phyloP scores from a whole-genome alignment of 92 coral and sea anemone species.

The Palythoa grandiflora region DNA sequence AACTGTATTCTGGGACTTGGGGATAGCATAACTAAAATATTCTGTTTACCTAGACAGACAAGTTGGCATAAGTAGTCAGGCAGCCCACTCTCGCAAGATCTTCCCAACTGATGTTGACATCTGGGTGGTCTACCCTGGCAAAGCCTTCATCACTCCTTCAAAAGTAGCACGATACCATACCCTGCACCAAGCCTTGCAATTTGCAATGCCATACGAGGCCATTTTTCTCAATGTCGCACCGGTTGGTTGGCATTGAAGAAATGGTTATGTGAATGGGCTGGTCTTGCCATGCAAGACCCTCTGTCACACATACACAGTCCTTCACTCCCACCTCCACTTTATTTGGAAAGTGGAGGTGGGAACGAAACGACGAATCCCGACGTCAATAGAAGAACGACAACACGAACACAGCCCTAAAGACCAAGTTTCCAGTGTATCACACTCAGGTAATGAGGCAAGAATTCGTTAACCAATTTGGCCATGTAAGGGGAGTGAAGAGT shows the following conservation, averaged over 20 bases:
- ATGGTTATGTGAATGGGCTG: slow-evolving; percentile 23
- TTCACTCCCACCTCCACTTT: slow-evolving; percentile 32
- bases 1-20: not conserved
- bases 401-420: slow-evolving; percentile 19
- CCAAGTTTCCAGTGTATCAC: slow-evolving; percentile 40
- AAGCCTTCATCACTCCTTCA: slow-evolving; percentile 19
- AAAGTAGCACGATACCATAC: not conserved
- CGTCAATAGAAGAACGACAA: slow-evolving; percentile 16
- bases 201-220: slow-evolving; percentile 45
- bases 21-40: not conserved
- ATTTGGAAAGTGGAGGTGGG: slow-evolving; percentile 45
- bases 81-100: not conserved
- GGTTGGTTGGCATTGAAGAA: slow-evolving; percentile 29
- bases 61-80: not conserved
- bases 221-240: slow-evolving; percentile 54
- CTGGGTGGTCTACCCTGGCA: slow-evolving; percentile 41
- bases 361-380: slow-evolving; percentile 23
- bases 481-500: slow-evolving; percentile 38
- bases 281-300: slow-evolving; percentile 5
- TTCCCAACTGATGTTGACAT: slow-evolving; percentile 44
- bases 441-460: slow-evolving; percentile 39
- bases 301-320: slow-evolving; percentile 5
- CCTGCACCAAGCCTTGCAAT: slow-evolving; percentile 53
- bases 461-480: slow-evolving; percentile 44
- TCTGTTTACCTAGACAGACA: not conserved